phyloP scores from a whole-genome alignment of 1,140 invertebrate species.

The Xylocopa sonorina region DNA sequence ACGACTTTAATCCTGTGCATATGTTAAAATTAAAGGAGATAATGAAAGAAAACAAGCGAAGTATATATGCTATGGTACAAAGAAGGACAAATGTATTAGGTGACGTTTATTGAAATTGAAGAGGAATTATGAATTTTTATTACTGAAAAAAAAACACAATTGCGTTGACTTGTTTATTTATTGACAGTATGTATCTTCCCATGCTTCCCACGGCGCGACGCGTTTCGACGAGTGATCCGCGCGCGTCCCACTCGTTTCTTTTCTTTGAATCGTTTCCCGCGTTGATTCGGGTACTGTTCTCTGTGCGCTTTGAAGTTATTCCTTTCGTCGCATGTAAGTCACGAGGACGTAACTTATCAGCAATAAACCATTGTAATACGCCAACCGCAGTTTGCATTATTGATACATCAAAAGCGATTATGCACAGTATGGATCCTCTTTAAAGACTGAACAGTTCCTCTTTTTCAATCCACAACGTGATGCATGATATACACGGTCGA shows the following conservation, averaged over 20 bases:
- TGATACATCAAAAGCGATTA: background rate
- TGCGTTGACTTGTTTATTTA: conserved; percentile 52
- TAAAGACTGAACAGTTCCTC: background rate
- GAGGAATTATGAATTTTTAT: conserved; percentile 81
- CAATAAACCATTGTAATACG: conserved; percentile 54
- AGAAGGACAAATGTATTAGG: conserved; percentile 79
- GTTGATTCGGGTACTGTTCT: background rate
- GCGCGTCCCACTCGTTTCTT: background rate
- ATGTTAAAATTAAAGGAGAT: conserved; percentile 60
- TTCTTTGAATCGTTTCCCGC: background rate
- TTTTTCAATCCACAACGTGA: background rate
- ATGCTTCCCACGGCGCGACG: conserved; percentile 3
- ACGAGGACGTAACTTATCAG: conserved; percentile 32
- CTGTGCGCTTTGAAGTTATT: background rate
- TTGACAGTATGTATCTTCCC: conserved; percentile 14
- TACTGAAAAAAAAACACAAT: conserved; percentile 72
- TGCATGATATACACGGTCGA: background rate
- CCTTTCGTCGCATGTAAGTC: conserved; percentile 27
- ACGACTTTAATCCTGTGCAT: conserved; percentile 67
- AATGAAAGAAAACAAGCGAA: conserved; percentile 34
- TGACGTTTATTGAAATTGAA: conserved; percentile 79
- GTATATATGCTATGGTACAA: conserved; percentile 79
- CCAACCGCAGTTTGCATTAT: conserved; percentile 34
- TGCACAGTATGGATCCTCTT: background rate
- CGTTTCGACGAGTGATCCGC: background rate